These are phyloP conservation scores for Brachycybe producta DNA, from an alignment of 2,888 invertebrate species.

Conservation along the genomic window DNA sequence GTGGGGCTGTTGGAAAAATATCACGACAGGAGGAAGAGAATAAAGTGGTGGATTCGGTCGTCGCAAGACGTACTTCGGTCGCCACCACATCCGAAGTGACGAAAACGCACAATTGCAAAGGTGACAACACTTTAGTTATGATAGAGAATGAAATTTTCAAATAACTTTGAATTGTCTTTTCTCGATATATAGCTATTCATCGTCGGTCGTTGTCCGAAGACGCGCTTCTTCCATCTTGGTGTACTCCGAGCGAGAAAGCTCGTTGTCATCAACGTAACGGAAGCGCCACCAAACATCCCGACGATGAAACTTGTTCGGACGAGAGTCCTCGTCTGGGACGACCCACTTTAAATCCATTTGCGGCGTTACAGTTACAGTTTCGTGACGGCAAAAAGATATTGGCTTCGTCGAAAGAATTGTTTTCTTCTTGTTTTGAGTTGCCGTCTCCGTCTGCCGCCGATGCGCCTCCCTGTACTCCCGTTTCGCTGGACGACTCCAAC, in stretches of 20 bases:
- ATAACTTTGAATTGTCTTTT: no score
- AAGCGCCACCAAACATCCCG: slow-evolving; percentile 10
- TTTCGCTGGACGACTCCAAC: slow-evolving; percentile 15
- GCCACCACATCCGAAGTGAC: no score
- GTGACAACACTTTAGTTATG: neutral
- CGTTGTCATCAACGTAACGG: slow-evolving; percentile 44
- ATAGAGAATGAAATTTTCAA: no score
- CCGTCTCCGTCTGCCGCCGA: slow-evolving; percentile 45
- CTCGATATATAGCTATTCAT: slow-evolving; percentile 49
- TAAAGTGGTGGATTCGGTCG: no score
- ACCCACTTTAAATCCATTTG: slow-evolving; percentile 50
- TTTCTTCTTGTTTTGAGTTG: slow-evolving; percentile 64
- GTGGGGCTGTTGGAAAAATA: no score
- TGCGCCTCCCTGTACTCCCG: slow-evolving; percentile 30
- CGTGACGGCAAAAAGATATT: slow-evolving; percentile 65
- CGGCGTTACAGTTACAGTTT: slow-evolving; percentile 57
- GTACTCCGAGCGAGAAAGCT: slow-evolving; percentile 59
- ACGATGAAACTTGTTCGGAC: slow-evolving; percentile 44
- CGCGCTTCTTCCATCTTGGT: slow-evolving; percentile 38
- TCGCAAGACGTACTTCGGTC: no score
- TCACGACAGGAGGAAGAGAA: no score
- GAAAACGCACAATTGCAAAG: no score
- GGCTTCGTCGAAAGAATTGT: slow-evolving; percentile 47
- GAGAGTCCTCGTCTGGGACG: slow-evolving; percentile 38
- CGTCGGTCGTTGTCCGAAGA: slow-evolving; percentile 63